These are phyloP conservation scores for Pardosa pseudoannulata DNA, from an alignment of 2,888 invertebrate genomes.

Conservation along the genomic window DNA sequence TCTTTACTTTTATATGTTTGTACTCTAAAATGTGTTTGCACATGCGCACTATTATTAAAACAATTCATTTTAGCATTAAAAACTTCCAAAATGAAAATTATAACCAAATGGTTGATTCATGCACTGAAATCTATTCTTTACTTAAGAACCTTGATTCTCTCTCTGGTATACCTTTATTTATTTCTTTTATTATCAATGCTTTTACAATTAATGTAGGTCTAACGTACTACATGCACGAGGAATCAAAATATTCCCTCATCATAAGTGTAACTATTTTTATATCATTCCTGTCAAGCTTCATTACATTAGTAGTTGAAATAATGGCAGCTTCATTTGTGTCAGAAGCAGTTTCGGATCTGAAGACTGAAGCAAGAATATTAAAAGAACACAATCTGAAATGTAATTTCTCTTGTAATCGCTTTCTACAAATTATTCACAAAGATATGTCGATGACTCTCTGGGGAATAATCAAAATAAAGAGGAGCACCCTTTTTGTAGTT, in stretches of 20 bases:
- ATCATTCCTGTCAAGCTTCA: not conserved
- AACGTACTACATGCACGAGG: too few relatives aligned
- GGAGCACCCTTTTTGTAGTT: constrained; percentile 18
- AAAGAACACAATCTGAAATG: not conserved
- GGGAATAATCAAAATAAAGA: constrained; percentile 31
- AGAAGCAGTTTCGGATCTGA: not conserved
- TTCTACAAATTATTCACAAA: not conserved
- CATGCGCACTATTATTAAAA: too few relatives aligned
- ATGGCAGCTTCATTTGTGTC: not conserved
- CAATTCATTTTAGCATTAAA: too few relatives aligned
- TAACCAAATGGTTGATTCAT: too few relatives aligned
- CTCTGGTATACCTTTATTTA: too few relatives aligned
- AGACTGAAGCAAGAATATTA: not conserved
- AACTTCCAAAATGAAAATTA: too few relatives aligned
- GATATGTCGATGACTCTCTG: constrained; percentile 13
- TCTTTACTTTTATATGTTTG: too few relatives aligned
- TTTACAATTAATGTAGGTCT: too few relatives aligned
- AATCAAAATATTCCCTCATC: not conserved
- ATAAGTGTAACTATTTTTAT: not conserved
- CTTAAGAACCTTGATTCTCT: too few relatives aligned
- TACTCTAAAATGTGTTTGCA: too few relatives aligned
- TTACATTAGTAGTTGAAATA: not conserved
- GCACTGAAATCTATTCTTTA: too few relatives aligned
- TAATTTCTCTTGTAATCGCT: not conserved
- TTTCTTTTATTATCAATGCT: too few relatives aligned